Base-by-base conservation (phyloP, 2,113 vertebrate genomes). In the Cranoglanis bouderius region DNA sequence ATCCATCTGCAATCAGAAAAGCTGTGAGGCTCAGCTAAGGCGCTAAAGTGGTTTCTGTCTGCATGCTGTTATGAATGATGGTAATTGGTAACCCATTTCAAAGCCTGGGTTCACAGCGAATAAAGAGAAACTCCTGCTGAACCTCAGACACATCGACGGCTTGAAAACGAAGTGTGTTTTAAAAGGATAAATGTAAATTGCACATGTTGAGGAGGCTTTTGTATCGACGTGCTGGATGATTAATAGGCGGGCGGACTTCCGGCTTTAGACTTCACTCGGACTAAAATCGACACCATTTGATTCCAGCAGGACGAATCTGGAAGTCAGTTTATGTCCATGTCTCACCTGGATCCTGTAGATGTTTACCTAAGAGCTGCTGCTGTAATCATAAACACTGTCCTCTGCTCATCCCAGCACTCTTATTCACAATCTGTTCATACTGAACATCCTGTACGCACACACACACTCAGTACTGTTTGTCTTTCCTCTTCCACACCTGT, bases 21-120 rank as follows among this genome's bases (percentile, higher is more conserved):
- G 46, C 46, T 18, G 75, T 29, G 43, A 49, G 43, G 43, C 43
- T 78, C 43, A 26, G 74, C 40, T 77, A 43, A 46, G 74, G 74
- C 74, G 40, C 77, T 81, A 53, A 53, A 61, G 72, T 57, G 55
- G 29, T 86, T 78, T 78, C 24, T 61, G 59, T 63, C 53, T 46
- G 19, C 61, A 35, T 85, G 83, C 43, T 85, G 65, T 78, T 78
- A n/a, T 61, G 72, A 86, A 86, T 78, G 72, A 86, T 29, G 72
- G 43, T 59, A 78, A 61, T 86, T 38, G 77, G 77, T 53, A 81
- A 55, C 77, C 77, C 29, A n/a, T 53, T 81, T 81, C 49, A 55
- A 55, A 81, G 49, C 49, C 49, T 32, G 29, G 49, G 77, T 53
- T 81, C 77, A 19, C 46, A 18, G 77, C 26, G 46, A 80, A 32